Evolutionary conservation across 1,140 invertebrate genomes (phyloP).

Genomic region (Polyergus mexicanus): DNA sequence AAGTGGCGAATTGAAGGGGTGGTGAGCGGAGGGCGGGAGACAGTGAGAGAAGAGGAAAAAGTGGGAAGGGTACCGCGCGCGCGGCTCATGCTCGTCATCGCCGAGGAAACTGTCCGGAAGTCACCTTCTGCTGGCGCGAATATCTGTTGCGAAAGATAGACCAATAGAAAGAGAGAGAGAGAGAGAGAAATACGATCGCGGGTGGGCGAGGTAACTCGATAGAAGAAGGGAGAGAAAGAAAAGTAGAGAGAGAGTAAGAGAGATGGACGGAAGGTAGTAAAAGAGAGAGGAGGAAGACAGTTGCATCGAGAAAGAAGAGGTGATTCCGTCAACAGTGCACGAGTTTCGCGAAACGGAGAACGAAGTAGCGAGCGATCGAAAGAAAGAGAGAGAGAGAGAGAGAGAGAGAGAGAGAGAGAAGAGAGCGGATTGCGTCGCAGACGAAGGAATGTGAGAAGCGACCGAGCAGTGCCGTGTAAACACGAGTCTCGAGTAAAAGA

Average conservation of each 20-base stretch:
- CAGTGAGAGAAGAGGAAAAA: constrained; percentile 45
- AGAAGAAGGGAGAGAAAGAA: not conserved
- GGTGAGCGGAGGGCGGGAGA: not conserved
- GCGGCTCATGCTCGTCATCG: constrained; percentile 40
- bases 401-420: constrained; percentile 55
- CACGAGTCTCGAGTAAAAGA: constrained; percentile 59
- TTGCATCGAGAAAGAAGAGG: constrained; percentile 15
- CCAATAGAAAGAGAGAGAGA: constrained; percentile 35
- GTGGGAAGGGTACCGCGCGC: constrained; percentile 70
- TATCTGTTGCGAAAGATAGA: constrained; percentile 1
- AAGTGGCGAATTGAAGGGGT: not conserved
- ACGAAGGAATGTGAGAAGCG: constrained; percentile 49
- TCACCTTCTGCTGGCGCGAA: constrained; percentile 59
- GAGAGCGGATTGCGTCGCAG: constrained; percentile 44
- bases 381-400: constrained; percentile 23
- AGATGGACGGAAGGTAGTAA: not conserved
- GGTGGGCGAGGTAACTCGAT: constrained; percentile 44
- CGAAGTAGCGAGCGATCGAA: not conserved
- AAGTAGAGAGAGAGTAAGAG: constrained; percentile 18
- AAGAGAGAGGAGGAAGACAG: constrained; percentile 26
- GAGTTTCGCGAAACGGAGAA: constrained; percentile 28
- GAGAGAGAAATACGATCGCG: constrained; percentile 27
- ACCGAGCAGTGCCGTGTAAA: constrained; percentile 68
- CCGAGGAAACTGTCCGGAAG: constrained; percentile 56
- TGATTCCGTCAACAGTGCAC: constrained; percentile 44